Percentiles rank a stretch among this genome's conserved stretches.
Conservation (phyloP, 2,113 vertebrate species). For the Emydocephalus ijimae region DNA sequence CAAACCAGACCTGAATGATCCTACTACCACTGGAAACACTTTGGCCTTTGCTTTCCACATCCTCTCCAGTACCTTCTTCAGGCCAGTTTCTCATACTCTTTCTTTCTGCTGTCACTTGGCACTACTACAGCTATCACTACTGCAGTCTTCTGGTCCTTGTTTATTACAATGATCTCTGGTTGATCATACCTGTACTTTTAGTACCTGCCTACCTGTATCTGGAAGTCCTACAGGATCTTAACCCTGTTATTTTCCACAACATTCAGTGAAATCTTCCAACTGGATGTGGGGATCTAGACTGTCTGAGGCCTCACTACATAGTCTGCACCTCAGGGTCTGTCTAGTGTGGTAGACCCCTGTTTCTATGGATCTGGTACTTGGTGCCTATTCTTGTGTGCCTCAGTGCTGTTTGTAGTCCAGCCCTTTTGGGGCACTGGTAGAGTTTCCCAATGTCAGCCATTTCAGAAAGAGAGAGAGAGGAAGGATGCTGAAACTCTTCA, state of each 20-base stretch:
- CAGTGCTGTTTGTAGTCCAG: not conserved
- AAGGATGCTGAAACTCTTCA: conserved; percentile 1
- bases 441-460: not conserved
- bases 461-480: not conserved
- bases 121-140: not conserved
- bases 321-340: too few relatives aligned
- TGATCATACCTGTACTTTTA: not conserved
- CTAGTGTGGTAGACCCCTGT: not conserved
- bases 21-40: not conserved
- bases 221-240: not conserved
- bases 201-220: not conserved
- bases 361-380: not conserved
- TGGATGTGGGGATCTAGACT: not conserved
- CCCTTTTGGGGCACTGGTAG: not conserved
- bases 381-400: not conserved
- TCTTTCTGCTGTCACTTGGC: not conserved
- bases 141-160: not conserved
- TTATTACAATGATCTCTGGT: not conserved
- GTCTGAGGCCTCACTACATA: too few relatives aligned
- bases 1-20: not conserved
- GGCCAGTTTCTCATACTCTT: not conserved
- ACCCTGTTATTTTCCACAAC: not conserved
- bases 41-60: not conserved
- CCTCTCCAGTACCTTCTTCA: not conserved
- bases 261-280: not conserved